Conservation (phyloP, 2,113 vertebrate genomes). For the Condylura cristata region DNA sequence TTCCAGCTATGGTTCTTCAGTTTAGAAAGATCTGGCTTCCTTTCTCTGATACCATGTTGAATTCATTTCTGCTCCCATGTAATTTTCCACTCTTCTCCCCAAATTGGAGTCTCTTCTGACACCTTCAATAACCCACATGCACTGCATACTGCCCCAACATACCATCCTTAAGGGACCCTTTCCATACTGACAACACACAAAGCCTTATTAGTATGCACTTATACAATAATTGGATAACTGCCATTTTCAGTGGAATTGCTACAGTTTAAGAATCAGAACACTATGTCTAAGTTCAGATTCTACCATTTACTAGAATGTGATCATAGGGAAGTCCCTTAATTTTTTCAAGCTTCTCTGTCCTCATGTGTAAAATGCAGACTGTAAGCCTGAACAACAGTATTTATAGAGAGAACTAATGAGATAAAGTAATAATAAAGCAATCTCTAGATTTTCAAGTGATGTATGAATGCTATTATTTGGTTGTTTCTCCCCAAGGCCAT, state of each 20-base stretch:
- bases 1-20: not conserved
- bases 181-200: not conserved
- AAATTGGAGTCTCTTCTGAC: not conserved
- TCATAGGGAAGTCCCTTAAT: not conserved
- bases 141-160: not conserved
- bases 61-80: not conserved
- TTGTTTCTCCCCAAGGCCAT: not conserved
- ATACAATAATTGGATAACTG: not conserved
- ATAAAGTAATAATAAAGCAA: not conserved
- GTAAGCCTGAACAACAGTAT: not conserved
- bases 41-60: not conserved
- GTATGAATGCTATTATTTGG: not conserved
- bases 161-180: not conserved
- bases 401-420: not conserved
- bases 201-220: not conserved
- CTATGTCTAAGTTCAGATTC: not conserved
- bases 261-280: not conserved
- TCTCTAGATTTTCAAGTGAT: constrained; percentile 13
- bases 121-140: not conserved
- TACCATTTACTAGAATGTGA: not conserved
- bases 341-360: not conserved
- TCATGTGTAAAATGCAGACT: not conserved
- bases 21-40: constrained; percentile 8
- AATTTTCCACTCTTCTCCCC: not conserved
- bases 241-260: not conserved